Evolutionary conservation across 1,140 invertebrate genomes (phyloP).

Genomic region (Paraescarpia echinospica): DNA sequence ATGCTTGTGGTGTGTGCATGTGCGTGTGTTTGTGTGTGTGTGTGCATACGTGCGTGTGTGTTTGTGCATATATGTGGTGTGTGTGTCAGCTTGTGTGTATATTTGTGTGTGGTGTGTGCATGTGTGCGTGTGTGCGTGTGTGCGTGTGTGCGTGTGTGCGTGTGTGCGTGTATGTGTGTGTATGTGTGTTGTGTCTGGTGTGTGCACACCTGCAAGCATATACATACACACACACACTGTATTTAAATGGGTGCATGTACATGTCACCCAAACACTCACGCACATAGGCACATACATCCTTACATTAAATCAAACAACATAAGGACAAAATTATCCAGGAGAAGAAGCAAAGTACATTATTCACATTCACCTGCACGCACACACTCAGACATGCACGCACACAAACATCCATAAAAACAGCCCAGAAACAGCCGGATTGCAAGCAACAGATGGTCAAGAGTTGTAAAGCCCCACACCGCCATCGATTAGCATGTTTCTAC

Average conservation of each 20-base stretch:
- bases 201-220: neutral
- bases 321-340: neutral
- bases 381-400: neutral
- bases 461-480: neutral
- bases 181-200: constrained; percentile 21
- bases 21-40: constrained; percentile 27
- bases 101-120: neutral
- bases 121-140: constrained; percentile 25
- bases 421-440: neutral
- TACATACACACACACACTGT: no score
- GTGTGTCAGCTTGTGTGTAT: no score
- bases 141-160: constrained; percentile 26
- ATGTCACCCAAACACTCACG: neutral
- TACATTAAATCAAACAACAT: neutral
- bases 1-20: neutral
- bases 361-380: neutral
- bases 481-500: neutral
- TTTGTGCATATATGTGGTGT: no score
- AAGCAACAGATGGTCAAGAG: neutral
- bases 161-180: constrained; percentile 26
- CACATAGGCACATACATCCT: neutral
- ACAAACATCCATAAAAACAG: neutral
- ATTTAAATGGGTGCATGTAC: no score
- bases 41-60: neutral
- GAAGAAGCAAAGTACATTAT: neutral